These are phyloP conservation scores for Stenchaetothrips biformis DNA, from an alignment of 2,888 invertebrate species.

Conservation along the genomic window DNA sequence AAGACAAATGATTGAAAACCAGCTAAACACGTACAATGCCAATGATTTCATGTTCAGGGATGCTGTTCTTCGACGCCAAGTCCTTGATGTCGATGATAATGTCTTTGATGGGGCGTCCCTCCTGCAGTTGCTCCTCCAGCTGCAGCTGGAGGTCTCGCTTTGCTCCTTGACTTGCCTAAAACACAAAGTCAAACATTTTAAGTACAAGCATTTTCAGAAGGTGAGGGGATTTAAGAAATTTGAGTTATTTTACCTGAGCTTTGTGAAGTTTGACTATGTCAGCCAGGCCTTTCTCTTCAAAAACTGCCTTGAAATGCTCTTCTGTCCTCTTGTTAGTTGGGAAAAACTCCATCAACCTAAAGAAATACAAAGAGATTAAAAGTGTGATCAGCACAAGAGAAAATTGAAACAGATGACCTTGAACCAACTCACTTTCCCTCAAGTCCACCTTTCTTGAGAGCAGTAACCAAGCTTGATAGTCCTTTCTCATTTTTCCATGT, in stretches of 20 bases:
- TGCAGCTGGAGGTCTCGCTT: constrained; percentile 70
- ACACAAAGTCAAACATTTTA: constrained; percentile 37
- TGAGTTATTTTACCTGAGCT: constrained; percentile 46
- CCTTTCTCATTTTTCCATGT: constrained; percentile 91
- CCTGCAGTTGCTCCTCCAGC: constrained; percentile 78
- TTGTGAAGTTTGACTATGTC: constrained; percentile 61
- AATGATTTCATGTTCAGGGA: constrained; percentile 87
- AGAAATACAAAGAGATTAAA: constrained; percentile 31
- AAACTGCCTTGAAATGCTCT: constrained; percentile 75
- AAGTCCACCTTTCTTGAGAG: constrained; percentile 81
- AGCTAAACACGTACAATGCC: constrained; percentile 63
- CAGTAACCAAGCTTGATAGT: constrained; percentile 74
- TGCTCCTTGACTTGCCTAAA: constrained; percentile 66
- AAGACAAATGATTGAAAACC: not conserved
- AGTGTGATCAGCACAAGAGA: constrained; percentile 26
- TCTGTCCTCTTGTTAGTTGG: constrained; percentile 90
- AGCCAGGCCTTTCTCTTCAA: constrained; percentile 72
- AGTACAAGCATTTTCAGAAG: constrained; percentile 38
- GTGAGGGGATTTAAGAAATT: constrained; percentile 29
- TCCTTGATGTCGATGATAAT: constrained; percentile 81
- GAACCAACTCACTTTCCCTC: constrained; percentile 48
- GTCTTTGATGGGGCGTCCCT: constrained; percentile 80
- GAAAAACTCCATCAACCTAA: constrained; percentile 85
- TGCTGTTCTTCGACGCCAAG: constrained; percentile 72
- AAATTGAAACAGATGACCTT: not conserved